A percentile compares a stretch with the other conserved stretches of the same genome.
phyloP scores from a whole-genome alignment of 2,797 vertebrate genomes.

The Tiaroga cobitis region DNA sequence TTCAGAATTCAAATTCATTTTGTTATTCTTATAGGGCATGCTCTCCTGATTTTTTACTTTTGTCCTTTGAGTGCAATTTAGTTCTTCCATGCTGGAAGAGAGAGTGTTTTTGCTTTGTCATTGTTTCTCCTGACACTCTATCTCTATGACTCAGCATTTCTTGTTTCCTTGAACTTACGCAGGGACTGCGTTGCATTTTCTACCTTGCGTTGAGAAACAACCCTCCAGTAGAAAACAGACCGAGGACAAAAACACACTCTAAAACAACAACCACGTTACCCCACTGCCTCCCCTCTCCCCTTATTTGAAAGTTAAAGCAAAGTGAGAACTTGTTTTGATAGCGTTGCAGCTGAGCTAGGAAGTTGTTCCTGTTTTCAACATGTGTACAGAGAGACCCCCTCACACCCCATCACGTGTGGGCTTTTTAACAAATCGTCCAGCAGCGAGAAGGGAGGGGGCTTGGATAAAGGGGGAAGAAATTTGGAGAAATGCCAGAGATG shows the following conservation, averaged over 20 bases:
- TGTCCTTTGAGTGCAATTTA: background rate
- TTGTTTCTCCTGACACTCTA: slow-evolving; percentile 27
- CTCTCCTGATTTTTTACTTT: background rate
- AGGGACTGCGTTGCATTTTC: background rate
- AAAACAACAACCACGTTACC: background rate
- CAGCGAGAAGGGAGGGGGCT: background rate
- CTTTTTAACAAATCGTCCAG: slow-evolving; percentile 43
- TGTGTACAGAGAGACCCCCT: background rate
- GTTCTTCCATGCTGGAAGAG: slow-evolving; percentile 36
- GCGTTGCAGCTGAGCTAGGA: slow-evolving; percentile 11
- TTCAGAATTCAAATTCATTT: background rate
- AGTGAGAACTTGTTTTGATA: slow-evolving; percentile 39
- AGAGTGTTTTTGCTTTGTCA: slow-evolving; percentile 9
- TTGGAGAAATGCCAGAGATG: slow-evolving; percentile 48
- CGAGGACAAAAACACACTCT: slow-evolving; percentile 7
- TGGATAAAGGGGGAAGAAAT: slow-evolving; percentile 7
- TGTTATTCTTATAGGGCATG: background rate
- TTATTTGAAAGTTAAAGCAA: slow-evolving; percentile 29
- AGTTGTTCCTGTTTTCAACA: slow-evolving; percentile 39
- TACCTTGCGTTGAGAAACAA: slow-evolving; percentile 17
- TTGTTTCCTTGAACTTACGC: background rate
- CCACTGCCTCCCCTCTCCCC: background rate
- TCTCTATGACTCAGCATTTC: slow-evolving; percentile 28
- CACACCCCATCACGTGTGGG: slow-evolving; percentile 39
- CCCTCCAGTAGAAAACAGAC: background rate